Evolutionary conservation across 2,113 vertebrate genomes (phyloP).

Genomic region (Rhinolophus ferrumequinum): DNA sequence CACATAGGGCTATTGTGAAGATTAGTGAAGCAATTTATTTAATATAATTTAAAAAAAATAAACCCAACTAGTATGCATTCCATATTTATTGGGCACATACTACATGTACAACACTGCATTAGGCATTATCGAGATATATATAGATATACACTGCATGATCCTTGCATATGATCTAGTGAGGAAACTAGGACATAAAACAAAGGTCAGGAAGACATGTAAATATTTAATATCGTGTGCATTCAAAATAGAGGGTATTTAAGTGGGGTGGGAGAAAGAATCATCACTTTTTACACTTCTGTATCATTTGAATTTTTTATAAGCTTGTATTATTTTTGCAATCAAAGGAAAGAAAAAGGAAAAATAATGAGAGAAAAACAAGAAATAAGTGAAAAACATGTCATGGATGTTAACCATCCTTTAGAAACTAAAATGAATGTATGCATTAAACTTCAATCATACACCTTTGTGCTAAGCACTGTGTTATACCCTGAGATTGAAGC

Average conservation of each 20-base stretch:
- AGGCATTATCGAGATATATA: neutral
- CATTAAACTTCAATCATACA: neutral
- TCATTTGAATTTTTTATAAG: neutral
- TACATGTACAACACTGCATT: neutral
- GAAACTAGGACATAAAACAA: neutral
- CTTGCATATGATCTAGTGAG: neutral
- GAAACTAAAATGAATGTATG: neutral
- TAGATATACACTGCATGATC: no score
- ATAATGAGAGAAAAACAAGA: slow-evolving; percentile 1
- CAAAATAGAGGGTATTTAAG: neutral
- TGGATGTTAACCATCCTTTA: neutral
- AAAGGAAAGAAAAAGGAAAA: neutral
- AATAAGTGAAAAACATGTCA: neutral
- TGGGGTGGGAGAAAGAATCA: neutral
- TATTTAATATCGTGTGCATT: neutral
- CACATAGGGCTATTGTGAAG: neutral
- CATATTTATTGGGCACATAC: neutral
- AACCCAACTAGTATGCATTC: neutral
- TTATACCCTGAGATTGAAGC: neutral
- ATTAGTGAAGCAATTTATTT: neutral
- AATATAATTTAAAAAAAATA: neutral
- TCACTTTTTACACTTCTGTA: neutral
- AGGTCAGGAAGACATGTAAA: neutral
- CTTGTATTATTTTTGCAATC: neutral
- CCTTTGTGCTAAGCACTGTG: neutral